Evolutionary conservation across 2,797 vertebrate genomes (phyloP), one percentile per base, ranked within the genome.

Genomic region (Enteromius trimaculatus): DNA sequence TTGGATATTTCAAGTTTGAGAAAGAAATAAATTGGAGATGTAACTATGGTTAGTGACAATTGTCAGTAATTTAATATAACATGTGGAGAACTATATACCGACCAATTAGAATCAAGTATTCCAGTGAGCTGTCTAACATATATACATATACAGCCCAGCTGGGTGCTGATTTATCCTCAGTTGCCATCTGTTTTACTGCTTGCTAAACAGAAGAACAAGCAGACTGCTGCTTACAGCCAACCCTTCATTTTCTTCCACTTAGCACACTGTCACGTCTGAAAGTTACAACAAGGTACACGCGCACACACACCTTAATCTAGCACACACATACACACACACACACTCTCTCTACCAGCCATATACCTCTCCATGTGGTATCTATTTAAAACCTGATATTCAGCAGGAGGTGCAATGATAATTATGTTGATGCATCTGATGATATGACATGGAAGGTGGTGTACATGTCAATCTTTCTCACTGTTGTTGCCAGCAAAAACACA

Each of bases 151-250:
- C 47, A 29, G 39, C 64, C 37, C 26, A 80, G 71, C 77, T 51
- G 66, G 37, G 64, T 78, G 72, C 44, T 65, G 47, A 85, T 29
- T 68, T 77, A 62, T 74, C 72, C 78, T 64, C 13, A n/a, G 75
- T 51, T 83, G 68, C 78, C 51, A 72, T 84, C 76, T 76, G 60
- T 72, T 83, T 83, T 79, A 60, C 68, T 60, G 72, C 81, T 75
- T 80, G 23, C 49, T 62, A 55, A 65, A 80, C 42, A 85, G 71
- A 83, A 55, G 66, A 78, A 70, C 47, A 47, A 31, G 64, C 62
- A 79, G 37, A 39, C 66, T 70, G 78, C 78, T 19, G 31, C 69
- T 64, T 64, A 37, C 68, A 71, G 51, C 51, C n/a, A 26, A 70
- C 74, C 53, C 81, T 84, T 85, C 11, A 60, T 74, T 71, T 71